Conservation (phyloP, 1,140 invertebrate species). For the Stratiolaelaps scimitus region DNA sequence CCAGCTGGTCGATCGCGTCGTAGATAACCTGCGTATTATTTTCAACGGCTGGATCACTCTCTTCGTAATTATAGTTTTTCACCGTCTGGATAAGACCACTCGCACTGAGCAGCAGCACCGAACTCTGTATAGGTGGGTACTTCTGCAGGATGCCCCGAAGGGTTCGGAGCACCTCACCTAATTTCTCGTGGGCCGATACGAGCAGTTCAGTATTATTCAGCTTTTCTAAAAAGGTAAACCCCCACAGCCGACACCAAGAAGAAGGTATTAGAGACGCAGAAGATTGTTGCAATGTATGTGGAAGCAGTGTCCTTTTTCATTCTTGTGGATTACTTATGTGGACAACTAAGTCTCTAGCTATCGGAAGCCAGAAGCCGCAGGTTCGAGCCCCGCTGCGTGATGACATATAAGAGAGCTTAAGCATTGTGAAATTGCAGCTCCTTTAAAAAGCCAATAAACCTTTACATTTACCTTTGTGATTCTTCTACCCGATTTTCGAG, state of each 20-base stretch:
- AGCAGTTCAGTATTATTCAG: conserved; percentile 40
- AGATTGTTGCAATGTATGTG: neutral
- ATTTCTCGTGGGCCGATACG: conserved; percentile 44
- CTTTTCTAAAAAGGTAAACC: conserved; percentile 40
- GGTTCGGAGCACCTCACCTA: conserved; percentile 46
- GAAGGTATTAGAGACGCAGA: neutral
- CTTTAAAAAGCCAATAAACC: too few relatives aligned
- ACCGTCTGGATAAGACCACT: conserved; percentile 46
- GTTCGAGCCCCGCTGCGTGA: too few relatives aligned
- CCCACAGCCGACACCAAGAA: conserved; percentile 10
- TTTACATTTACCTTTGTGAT: too few relatives aligned
- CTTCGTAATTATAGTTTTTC: conserved; percentile 45
- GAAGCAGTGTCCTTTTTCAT: too few relatives aligned
- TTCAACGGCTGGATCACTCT: conserved; percentile 40
- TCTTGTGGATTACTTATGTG: too few relatives aligned
- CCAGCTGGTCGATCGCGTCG: conserved; percentile 47
- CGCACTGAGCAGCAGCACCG: conserved; percentile 45
- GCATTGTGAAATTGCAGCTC: too few relatives aligned
- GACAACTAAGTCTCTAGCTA: too few relatives aligned
- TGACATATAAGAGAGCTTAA: too few relatives aligned
- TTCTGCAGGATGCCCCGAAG: conserved; percentile 45
- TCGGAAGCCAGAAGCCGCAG: too few relatives aligned
- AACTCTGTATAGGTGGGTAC: conserved; percentile 46
- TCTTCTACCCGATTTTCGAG: too few relatives aligned
- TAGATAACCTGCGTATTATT: conserved; percentile 39